Evolutionary conservation across 2,113 vertebrate genomes (phyloP), one percentile per base, ranked within the genome.

Genomic region (Motacilla tschutschensis): DNA sequence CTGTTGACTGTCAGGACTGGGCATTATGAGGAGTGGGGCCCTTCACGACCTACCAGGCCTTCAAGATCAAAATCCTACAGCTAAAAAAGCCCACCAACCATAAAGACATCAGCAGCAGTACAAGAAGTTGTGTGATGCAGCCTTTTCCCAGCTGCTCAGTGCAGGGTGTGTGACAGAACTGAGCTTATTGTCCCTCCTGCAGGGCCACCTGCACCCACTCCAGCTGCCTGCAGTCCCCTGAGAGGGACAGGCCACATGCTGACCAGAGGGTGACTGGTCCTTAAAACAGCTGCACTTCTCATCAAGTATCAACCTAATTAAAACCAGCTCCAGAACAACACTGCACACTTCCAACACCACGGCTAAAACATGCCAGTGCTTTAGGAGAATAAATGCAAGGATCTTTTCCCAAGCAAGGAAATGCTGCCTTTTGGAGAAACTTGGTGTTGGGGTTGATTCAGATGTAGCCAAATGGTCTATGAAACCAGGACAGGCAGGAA

Each of bases 401-500:
- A 29, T 38, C 43, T 55, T 70, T 66, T 58, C 67, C 55, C 70
- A 76, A 36, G 33, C 57, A 36, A 60, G 47, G 25, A 73, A 71
- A 70, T 13, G 17, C 18, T 28, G 59, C 35, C 40, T 84, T 83
- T 50, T 29, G 76, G 69, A 33, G 33, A 70, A 81, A 28, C 28
- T 25, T 17, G 15, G 41, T 53, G 31, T 8, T 60, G 58, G 57
- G 46, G 36, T 54, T 2, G 5, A 66, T 33, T 63, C 60, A 41
- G 64, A 25, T 1, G 26, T 16, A 54, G 29, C 66, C 24, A 5
- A 82, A 76, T 4, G 25, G 29, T 51, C 3, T 8, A 8, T 2
- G n/a, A 89, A 75, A 86, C 31, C 69, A 91, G 57, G 3, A 44
- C 3, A 79, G 85, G 20, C 16, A 83, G 65, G 74, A 78, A 82